These are phyloP conservation scores for Saccostrea echinata DNA, from an alignment of 1,140 invertebrate species.

Conservation along the genomic window DNA sequence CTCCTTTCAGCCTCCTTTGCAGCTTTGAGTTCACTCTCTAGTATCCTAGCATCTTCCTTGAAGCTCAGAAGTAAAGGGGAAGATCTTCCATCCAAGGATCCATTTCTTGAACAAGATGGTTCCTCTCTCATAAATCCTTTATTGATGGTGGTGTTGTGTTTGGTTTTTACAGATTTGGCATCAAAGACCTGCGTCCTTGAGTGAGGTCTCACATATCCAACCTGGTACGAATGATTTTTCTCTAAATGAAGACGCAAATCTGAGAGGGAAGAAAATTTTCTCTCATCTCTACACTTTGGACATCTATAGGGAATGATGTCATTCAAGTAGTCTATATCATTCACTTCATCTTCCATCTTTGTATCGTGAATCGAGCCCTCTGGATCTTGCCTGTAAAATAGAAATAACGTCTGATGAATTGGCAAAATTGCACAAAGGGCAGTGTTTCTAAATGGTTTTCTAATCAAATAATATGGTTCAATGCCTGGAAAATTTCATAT, in stretches of 20 bases:
- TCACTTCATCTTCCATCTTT: background rate
- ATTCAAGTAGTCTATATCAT: slow-evolving; percentile 54
- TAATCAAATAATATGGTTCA: background rate
- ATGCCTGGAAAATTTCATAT: slow-evolving; percentile 5
- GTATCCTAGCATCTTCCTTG: slow-evolving; percentile 63
- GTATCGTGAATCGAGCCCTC: background rate
- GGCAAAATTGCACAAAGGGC: background rate
- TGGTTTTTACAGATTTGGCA: slow-evolving; percentile 1
- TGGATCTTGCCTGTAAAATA: background rate
- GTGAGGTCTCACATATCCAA: slow-evolving; percentile 60
- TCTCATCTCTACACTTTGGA: slow-evolving; percentile 71
- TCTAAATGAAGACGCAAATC: slow-evolving; percentile 70
- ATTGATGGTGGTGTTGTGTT: background rate
- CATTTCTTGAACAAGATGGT: background rate
- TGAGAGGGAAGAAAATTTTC: slow-evolving; percentile 65
- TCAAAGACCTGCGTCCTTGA: slow-evolving; percentile 49
- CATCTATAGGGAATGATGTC: slow-evolving; percentile 73
- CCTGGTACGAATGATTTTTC: slow-evolving; percentile 69
- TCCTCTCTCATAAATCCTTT: background rate
- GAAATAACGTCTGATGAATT: background rate
- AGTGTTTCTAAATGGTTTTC: background rate
- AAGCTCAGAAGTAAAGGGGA: slow-evolving; percentile 66
- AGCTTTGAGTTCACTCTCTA: slow-evolving; percentile 66
- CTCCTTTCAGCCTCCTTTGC: slow-evolving; percentile 68
- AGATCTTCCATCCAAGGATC: background rate